Evolutionary conservation across 2,888 invertebrate species (phyloP), one percentile per base, ranked within the genome.

Genomic region (Standfussiana lucernea): DNA sequence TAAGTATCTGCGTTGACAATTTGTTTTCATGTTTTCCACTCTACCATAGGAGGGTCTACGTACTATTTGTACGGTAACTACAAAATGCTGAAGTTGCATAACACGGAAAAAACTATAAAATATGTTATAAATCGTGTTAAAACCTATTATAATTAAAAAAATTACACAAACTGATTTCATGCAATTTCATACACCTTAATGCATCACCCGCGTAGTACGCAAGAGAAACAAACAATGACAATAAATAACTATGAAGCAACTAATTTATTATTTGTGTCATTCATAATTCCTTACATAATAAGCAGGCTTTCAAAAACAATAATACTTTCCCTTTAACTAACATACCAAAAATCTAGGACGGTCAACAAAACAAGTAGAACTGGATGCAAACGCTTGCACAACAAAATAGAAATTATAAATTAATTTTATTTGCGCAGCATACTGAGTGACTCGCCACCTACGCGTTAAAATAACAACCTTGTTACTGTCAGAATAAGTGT

Each of bases 331-430:
- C 74, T 69, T 65, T 75, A 61, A 61, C 67, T 72, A 76, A 81
- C 76, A 77, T 72, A 71, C 66, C 56, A 50, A 73, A 74, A 87
- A 77, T 84, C 77, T 88, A 72, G 85, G 78, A 66, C 83, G 82
- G 79, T 85, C 77, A 84, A 83, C 76, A 79, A 88, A 88, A 77
- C 89, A 83, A 82, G 88, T 86, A 85, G 82, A 87, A 90, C 88
- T 89, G 75, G 87, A 89, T 88, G 72, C 79, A 77, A 86, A 77
- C 73, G 79, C 75, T 92, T 92, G 87, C 91, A 90, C 89, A 91
- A 92, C 86, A 84, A 73, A 88, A 87, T 77, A 82, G 67, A 86
- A 67, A 65, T 77, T 68, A 79, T 85, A 73, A 84, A 83, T 82
- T 78, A 81, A 85, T 80, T 72, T 82, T 83, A 88, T 82, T 88